Evolutionary conservation across 2,113 vertebrate species (phyloP), one percentile per base, ranked within the genome.

Genomic region (Notarius quadriscutis): DNA sequence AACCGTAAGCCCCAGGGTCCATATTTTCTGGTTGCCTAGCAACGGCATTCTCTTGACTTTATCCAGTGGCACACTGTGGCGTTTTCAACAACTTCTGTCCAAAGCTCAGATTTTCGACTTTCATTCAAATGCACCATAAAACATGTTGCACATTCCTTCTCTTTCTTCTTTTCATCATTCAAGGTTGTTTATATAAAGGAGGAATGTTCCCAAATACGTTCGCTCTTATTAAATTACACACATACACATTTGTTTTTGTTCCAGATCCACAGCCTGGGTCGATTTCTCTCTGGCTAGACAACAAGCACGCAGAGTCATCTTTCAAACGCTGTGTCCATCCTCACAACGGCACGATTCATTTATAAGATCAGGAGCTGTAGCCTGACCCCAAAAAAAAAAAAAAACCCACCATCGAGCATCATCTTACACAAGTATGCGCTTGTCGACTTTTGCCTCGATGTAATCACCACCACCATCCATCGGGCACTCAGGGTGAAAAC

Each of bases 321-420:
- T 86, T 88, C 78, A 72, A 60, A 71, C 1, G 78, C 60, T 5
- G 11, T 65, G 53, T n/a, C 77, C 57, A 3, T 62, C 84, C 57
- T 77, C 25, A 41, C 22, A 51, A 51, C 8, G 5, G 8, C 15
- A 11, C 85, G 69, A 48, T 69, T 80, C 58, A 77, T 83, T 83
- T 87, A 83, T 88, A 51, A 88, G 85, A 85, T 88, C 83, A 87
- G 27, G 50, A 60, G 22, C 81, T 51, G 62, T 17, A 48, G 14
- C 60, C 41, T 55, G 57, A 83, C 86, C 75, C 88, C 82, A 58
- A 89, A 81, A 82, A 81, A 53, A 84, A 65, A 71, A 34, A 41
- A 72, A 41, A 60, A 3, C 22, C 10, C 18, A 10, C 51, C n/a
- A 14, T 27, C 4, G 27, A 27, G 51, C 57, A 41, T 55, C 83